phyloP scores from a whole-genome alignment of 2,888 invertebrate species.

The Tipula confusa region DNA sequence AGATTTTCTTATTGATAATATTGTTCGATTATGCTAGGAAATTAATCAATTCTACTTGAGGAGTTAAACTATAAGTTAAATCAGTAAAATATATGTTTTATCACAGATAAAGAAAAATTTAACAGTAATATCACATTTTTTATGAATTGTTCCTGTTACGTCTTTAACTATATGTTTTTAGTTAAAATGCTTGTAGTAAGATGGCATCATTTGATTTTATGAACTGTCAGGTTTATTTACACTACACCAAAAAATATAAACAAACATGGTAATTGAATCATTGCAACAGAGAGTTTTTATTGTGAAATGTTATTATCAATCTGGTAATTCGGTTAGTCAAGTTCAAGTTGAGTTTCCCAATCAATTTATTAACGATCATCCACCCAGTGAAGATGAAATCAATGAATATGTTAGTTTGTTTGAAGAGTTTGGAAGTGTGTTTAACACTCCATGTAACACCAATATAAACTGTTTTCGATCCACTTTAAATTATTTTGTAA shows the following conservation, averaged over 20 bases:
- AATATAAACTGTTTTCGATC: not conserved
- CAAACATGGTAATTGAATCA: not conserved
- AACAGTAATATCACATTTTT: no score
- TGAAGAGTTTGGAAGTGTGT: slow-evolving; percentile 13
- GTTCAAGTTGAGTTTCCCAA: not conserved
- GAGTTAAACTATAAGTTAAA: no score
- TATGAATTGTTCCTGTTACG: no score
- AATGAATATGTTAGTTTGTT: not conserved
- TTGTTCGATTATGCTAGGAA: no score
- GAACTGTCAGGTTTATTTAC: not conserved
- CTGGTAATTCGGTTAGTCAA: not conserved
- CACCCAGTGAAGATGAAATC: not conserved
- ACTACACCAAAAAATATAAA: not conserved
- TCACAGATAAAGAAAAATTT: no score
- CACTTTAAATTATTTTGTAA: not conserved
- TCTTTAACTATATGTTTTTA: no score
- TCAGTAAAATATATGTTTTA: no score
- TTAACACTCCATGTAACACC: no score
- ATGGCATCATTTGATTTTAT: not conserved
- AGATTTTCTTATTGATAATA: no score
- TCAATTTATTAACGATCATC: not conserved
- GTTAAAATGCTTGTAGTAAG: not conserved
- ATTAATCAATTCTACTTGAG: no score
- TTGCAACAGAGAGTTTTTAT: not conserved
- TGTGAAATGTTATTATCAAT: slow-evolving; percentile 20